Base-by-base conservation (phyloP, 2,113 vertebrate species). In the Thamnaconus septentrionalis region DNA sequence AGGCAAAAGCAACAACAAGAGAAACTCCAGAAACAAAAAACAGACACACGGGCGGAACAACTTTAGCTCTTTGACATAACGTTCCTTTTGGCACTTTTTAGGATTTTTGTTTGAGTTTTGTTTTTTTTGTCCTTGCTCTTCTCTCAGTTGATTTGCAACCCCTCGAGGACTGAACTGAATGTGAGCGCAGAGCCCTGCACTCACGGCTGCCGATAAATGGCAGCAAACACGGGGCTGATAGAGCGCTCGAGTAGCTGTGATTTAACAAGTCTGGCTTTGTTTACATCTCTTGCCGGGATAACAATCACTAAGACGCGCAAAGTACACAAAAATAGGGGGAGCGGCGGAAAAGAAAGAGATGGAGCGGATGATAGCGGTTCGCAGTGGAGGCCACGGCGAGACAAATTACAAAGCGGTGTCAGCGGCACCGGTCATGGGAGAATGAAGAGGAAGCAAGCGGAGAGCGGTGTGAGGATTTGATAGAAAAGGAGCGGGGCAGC, bases 381-480 rank as follows among this genome's bases (percentile, higher is more conserved):
- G 18, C 1, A 31, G 18, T 31, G 18, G 12, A 65, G 9, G 59
- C 39, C 59, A 44, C 44, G 40, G 40, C 3, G 60, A 62, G 53
- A 76, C 41, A 72, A 76, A 80, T 59, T 54, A 56, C 43, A 53
- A 44, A 66, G 69, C 69, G 63, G 53, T 56, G 9, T 44, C 47
- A 40, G 54, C 54, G 10, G 54, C 10, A 66, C 62, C 18, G 74
- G 54, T 66, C 73, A 80, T 3, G 59, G 39, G 12, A 52, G 52
- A 71, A 80, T 80, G 61, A 77, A 73, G 66, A 73, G 66, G 77
- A 64, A 75, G 56, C 54, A 71, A 55, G 73, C 51, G 42, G 69
- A 65, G 63, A 86, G 74, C 41, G 9, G 67, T 69, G 70, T 72
- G 70, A 82, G 69, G 60, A 75, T 69, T 66, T 56, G 71, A 78